phyloP scores from a whole-genome alignment of 2,113 vertebrate species.

The Egretta garzetta region DNA sequence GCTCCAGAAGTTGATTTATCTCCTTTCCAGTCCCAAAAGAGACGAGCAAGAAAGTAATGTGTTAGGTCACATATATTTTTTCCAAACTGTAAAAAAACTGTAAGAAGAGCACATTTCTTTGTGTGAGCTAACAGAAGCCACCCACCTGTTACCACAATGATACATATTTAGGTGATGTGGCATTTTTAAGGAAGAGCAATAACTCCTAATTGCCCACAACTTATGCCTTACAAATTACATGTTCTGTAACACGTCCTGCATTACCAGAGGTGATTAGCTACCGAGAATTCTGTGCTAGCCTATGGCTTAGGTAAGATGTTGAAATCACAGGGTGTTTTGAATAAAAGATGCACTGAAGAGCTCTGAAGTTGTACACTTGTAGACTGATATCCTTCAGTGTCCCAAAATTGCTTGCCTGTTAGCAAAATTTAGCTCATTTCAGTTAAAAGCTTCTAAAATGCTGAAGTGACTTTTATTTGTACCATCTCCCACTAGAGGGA shows the following conservation, averaged over 20 bases:
- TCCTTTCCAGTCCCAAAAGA: neutral
- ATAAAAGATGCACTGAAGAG: neutral
- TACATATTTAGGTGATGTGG: neutral
- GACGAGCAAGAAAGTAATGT: neutral
- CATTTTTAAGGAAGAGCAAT: neutral
- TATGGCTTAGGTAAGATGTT: neutral
- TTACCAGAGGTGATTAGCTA: neutral
- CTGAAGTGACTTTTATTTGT: neutral
- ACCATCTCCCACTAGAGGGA: slow-evolving; percentile 38
- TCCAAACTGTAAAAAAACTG: neutral
- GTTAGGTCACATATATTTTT: neutral
- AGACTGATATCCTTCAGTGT: neutral
- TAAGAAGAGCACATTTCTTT: neutral
- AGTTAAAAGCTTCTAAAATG: neutral
- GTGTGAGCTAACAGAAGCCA: neutral
- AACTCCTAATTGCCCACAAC: neutral
- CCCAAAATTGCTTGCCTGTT: neutral
- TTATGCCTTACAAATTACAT: neutral
- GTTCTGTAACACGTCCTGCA: neutral
- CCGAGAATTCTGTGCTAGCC: neutral
- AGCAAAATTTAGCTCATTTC: neutral
- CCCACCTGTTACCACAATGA: neutral
- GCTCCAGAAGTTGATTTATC: neutral
- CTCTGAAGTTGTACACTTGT: neutral
- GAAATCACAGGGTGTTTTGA: neutral